Evolutionary conservation across 2,888 invertebrate species (phyloP), one percentile per base, ranked within the genome.

Genomic region (Ferdinandea cuprea): DNA sequence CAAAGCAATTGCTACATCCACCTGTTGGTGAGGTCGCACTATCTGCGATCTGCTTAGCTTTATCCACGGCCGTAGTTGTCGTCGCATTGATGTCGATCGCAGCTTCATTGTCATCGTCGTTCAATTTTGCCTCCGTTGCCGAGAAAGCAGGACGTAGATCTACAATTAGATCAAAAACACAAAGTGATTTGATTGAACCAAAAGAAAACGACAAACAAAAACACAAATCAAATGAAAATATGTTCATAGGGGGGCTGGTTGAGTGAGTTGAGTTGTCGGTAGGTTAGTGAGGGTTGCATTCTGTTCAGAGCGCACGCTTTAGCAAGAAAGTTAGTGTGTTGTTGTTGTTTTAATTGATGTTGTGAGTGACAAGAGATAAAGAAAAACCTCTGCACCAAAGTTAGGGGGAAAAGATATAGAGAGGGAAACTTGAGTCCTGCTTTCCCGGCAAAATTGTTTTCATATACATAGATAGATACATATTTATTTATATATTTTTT

Each of bases 101-200:
- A 59, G 37, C 72, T 48, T 58, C 63, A 54, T 46, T 32, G 13
- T 68, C 37, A 48, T 87, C 71, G 32, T 83, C 85, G 42, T 89
- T 88, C 86, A 90, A 87, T 90, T 90, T 90, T 86, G 89, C 88
- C 88, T 88, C 88, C 85, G 91, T 89, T 88, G 90, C 91, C 89
- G 91, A 91, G 90, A 91, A 91, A 91, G 91, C 91, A 91, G 91
- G 91, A 90, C 91, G 90, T 87, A 89, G 90, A 91, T 91, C 91
- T 91, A 91, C 90, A 91, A 91, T 88, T 88, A 90, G 89, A 90
- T 87, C 71, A 80, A 85, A 78, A 80, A 86, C 86, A 86, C 86
- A 86, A 54, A 81, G 85, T 81, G 86, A 85, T 85, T 86, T 71
- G 61, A 59, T 88, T 58, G 90, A 92, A 92, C 76, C 85, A 86